phyloP scores from a whole-genome alignment of 2,797 vertebrate species.

The Pipistrellus nathusii region DNA sequence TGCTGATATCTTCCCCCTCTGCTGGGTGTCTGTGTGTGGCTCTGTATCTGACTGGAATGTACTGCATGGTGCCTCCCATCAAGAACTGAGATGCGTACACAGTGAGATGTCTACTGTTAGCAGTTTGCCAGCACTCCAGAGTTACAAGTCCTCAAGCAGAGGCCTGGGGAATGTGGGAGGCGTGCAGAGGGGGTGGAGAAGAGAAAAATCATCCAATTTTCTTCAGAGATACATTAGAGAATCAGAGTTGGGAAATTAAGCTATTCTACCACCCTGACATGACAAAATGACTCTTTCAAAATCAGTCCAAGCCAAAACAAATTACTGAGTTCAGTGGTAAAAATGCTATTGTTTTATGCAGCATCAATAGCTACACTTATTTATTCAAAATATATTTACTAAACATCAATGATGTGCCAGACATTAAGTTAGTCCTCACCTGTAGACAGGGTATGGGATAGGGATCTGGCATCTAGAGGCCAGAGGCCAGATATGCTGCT shows the following conservation, averaged over 20 bases:
- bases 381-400: neutral
- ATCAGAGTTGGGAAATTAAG: neutral
- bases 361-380: neutral
- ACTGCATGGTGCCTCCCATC: neutral
- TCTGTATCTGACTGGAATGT: neutral
- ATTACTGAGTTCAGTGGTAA: neutral
- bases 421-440: neutral
- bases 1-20: neutral
- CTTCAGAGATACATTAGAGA: conserved; percentile 6
- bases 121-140: neutral
- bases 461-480: neutral
- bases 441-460: rapidly evolving
- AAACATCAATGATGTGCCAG: neutral
- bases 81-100: neutral
- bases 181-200: rapidly evolving
- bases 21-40: neutral
- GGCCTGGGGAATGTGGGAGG: neutral
- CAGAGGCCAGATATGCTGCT: neutral
- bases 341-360: neutral
- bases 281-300: neutral
- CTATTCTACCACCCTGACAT: neutral
- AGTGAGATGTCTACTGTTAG: neutral
- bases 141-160: neutral
- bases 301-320: neutral
- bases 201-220: neutral